These are phyloP conservation scores for Antidorcas marsupialis DNA, from an alignment of 2,113 vertebrate genomes.

Conservation along the genomic window DNA sequence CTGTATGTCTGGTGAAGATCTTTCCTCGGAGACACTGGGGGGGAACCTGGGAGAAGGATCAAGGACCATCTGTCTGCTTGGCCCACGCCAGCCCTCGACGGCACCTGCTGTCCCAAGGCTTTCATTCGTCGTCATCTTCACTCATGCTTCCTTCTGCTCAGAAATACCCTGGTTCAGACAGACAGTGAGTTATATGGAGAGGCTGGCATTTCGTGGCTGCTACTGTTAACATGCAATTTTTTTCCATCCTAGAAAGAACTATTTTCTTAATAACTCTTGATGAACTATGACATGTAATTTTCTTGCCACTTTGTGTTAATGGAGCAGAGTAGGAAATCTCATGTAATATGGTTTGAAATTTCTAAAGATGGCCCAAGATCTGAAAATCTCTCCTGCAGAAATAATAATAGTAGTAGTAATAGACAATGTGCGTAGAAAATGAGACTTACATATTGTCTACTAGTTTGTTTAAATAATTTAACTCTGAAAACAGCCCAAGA, in stretches of 20 bases:
- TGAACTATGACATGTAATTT: neutral
- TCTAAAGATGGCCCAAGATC: neutral
- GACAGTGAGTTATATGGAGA: neutral
- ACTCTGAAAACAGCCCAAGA: neutral
- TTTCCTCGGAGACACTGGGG: neutral
- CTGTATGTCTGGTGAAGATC: neutral
- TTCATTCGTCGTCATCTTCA: neutral
- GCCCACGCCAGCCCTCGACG: neutral
- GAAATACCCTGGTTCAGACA: neutral
- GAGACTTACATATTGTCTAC: neutral
- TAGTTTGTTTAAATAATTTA: neutral
- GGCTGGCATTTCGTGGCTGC: neutral
- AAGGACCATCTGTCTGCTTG: neutral
- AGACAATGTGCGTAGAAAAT: fast-evolving
- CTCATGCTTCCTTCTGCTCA: neutral
- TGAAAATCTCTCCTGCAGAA: neutral
- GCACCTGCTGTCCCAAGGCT: neutral
- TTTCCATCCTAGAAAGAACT: neutral
- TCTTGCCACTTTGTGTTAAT: conserved; percentile 8
- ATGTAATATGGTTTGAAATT: neutral
- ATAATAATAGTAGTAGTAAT: neutral
- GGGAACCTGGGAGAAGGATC: neutral
- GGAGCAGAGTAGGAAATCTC: neutral
- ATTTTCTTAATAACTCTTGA: conserved; percentile 20
- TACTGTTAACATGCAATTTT: neutral